Evolutionary conservation across 2,888 invertebrate genomes (phyloP).

Genomic region (Scaptodrosophila latifasciaeformis): DNA sequence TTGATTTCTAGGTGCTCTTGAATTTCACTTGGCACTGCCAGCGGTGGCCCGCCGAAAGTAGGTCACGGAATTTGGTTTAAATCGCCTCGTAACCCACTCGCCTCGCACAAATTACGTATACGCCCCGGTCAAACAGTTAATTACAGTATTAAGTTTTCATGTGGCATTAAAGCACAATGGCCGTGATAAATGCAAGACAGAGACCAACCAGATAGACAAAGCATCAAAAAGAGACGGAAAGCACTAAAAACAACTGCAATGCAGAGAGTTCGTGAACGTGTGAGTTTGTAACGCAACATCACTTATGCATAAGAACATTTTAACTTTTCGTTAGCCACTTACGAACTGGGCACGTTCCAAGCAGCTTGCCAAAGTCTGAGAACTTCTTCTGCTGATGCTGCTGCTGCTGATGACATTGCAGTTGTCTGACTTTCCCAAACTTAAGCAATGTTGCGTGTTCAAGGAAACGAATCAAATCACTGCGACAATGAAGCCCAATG

Average conservation of each 20-base stretch:
- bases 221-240: slow-evolving; percentile 20
- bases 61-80: slow-evolving; percentile 36
- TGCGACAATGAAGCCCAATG: slow-evolving; percentile 8
- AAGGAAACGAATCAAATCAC: slow-evolving; percentile 36
- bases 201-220: no score
- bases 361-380: background rate
- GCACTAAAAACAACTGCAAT: slow-evolving; percentile 59
- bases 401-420: background rate
- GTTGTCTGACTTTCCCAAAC: background rate
- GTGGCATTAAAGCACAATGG: slow-evolving; percentile 34
- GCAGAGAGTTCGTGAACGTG: slow-evolving; percentile 58
- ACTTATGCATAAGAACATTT: slow-evolving; percentile 65
- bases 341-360: slow-evolving; percentile 42
- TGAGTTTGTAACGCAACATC: slow-evolving; percentile 45
- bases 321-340: slow-evolving; percentile 62
- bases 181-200: no score
- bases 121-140: slow-evolving; percentile 61
- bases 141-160: slow-evolving; percentile 65
- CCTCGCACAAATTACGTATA: slow-evolving; percentile 38
- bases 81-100: slow-evolving; percentile 24
- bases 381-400: slow-evolving; percentile 12
- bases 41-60: slow-evolving; percentile 25
- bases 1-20: slow-evolving; percentile 11
- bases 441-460: background rate
- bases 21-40: slow-evolving; percentile 7